Conservation (phyloP, 2,797 vertebrate genomes). For the Characodon lateralis region DNA sequence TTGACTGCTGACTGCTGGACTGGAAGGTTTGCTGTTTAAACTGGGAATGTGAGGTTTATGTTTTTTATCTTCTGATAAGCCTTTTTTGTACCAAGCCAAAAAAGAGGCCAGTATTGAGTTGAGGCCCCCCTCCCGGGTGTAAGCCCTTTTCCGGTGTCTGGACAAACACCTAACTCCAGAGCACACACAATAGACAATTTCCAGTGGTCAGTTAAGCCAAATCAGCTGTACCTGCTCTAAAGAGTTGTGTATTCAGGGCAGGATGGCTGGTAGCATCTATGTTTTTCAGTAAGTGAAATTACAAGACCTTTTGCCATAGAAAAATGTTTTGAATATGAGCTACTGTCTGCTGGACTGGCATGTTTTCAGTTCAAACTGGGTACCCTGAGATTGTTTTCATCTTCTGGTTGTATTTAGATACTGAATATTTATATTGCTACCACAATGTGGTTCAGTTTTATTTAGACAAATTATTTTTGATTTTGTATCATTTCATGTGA, state of each 20-base stretch:
- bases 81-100: not conserved
- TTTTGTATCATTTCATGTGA: not conserved
- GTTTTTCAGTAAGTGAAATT: not conserved
- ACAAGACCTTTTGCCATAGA: not conserved
- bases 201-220: not conserved
- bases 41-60: not conserved
- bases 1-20: not conserved
- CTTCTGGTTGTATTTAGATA: not conserved
- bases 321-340: not conserved
- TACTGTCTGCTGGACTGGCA: constrained; percentile 3
- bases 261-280: not conserved
- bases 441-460: not conserved
- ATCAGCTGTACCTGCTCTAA: not conserved
- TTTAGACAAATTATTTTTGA: not conserved
- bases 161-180: not conserved
- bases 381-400: not conserved
- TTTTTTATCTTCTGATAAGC: not conserved
- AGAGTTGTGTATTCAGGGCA: not conserved
- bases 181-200: not conserved
- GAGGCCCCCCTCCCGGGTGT: not conserved
- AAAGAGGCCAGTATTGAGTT: not conserved
- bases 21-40: not conserved
- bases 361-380: not conserved
- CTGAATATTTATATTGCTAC: not conserved
- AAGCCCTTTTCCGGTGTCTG: not conserved